A percentile compares a stretch with the other conserved stretches of the same genome.
These are phyloP conservation scores for Rosalia funebris DNA, from an alignment of 2,888 invertebrate genomes.

Conservation along the genomic window DNA sequence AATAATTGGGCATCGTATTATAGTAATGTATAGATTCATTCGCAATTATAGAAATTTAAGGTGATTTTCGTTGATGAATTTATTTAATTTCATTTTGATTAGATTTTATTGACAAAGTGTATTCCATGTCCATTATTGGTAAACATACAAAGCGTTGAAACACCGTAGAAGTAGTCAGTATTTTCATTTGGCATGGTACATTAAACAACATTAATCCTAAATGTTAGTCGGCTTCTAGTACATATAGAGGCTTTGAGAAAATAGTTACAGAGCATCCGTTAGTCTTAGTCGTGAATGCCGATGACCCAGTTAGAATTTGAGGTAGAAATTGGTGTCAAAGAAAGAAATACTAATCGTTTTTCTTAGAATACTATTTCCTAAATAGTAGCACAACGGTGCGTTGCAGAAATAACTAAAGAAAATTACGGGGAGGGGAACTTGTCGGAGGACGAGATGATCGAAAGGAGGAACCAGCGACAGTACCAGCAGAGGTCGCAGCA, in stretches of 20 bases:
- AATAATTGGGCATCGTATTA: no score
- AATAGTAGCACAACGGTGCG: constrained; percentile 63
- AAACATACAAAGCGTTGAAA: no score
- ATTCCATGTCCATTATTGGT: no score
- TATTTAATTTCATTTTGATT: no score
- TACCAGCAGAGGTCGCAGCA: constrained; percentile 56
- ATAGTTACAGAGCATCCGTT: constrained; percentile 25
- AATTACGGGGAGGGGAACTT: constrained; percentile 75
- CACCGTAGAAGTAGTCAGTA: constrained; percentile 35
- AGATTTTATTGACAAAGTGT: no score
- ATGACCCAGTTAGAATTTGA: constrained; percentile 38
- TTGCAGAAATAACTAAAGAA: constrained; percentile 84
- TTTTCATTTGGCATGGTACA: constrained; percentile 30
- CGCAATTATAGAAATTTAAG: no score
- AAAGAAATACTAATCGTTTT: constrained; percentile 52
- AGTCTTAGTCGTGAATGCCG: constrained; percentile 36
- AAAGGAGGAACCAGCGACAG: constrained; percentile 62
- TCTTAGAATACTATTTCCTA: constrained; percentile 49
- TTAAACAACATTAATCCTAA: constrained; percentile 1
- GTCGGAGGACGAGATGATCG: constrained; percentile 74
- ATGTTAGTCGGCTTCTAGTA: constrained; percentile 36
- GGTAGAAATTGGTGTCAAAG: constrained; percentile 52
- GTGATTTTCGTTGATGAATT: no score
- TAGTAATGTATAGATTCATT: no score
- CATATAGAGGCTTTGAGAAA: constrained; percentile 12